phyloP scores from a whole-genome alignment of 2,113 vertebrate species.

The Tringa solitaria region DNA sequence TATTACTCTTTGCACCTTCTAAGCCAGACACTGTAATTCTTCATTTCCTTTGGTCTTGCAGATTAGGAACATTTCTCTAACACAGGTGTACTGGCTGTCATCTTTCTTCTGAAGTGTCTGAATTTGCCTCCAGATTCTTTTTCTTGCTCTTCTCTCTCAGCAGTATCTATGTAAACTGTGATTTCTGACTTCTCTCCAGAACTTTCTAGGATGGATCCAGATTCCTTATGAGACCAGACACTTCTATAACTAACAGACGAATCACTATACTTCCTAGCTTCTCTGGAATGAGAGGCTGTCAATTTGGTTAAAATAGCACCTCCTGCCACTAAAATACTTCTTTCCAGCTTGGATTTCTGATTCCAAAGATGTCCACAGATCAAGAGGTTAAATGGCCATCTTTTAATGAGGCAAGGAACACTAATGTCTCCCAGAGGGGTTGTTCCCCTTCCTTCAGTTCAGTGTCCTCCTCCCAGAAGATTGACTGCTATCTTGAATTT shows the following conservation, averaged over 20 bases:
- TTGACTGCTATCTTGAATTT: neutral
- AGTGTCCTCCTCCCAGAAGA: neutral
- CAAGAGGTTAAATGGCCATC: neutral
- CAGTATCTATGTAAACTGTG: neutral
- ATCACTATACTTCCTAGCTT: neutral
- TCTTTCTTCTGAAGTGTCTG: neutral
- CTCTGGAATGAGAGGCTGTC: neutral
- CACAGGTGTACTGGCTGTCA: neutral
- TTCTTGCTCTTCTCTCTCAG: neutral
- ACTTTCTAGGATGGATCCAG: neutral
- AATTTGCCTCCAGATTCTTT: neutral
- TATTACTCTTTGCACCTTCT: neutral
- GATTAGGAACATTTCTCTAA: neutral
- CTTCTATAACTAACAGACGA: neutral
- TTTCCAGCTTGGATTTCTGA: neutral
- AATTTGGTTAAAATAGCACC: neutral
- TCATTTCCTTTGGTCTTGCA: neutral
- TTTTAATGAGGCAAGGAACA: neutral
- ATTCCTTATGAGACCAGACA: neutral
- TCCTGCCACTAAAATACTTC: neutral
- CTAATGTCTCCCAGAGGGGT: neutral
- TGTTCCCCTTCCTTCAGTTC: neutral
- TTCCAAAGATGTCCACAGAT: neutral
- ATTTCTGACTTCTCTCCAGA: neutral
- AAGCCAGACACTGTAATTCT: neutral